A percentile compares a stretch with the other conserved stretches of the same genome.
These are phyloP conservation scores for Tricholauxania praeusta DNA, from an alignment of 2,888 invertebrate species.

Conservation along the genomic window DNA sequence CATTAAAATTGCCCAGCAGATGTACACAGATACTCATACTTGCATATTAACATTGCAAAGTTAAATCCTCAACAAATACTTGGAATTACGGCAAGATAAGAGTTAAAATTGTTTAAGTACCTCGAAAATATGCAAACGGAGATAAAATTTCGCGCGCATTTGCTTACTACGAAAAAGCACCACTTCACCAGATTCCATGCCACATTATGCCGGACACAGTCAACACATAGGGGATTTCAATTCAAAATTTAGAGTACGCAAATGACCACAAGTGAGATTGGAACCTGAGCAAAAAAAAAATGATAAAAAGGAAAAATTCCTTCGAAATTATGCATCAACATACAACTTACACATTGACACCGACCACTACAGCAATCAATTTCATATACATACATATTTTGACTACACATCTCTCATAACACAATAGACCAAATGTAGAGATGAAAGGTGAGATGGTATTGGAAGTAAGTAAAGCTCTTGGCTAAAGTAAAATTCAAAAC, in stretches of 20 bases:
- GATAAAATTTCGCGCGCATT: slow-evolving; percentile 30
- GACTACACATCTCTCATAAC: too few species aligned
- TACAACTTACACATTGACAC: too few species aligned
- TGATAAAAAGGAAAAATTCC: not conserved
- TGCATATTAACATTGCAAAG: slow-evolving; percentile 39
- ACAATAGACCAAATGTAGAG: too few species aligned
- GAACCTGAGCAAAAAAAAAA: not conserved
- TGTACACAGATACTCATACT: slow-evolving; percentile 1
- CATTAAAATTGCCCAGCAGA: slow-evolving; percentile 1
- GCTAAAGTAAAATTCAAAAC: too few species aligned
- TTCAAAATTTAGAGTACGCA: slow-evolving; percentile 4
- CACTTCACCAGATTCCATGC: too few species aligned
- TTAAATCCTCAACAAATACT: slow-evolving; percentile 46
- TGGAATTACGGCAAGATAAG: slow-evolving; percentile 53
- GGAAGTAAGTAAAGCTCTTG: too few species aligned
- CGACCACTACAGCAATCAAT: too few species aligned
- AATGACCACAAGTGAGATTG: not conserved
- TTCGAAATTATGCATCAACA: too few species aligned
- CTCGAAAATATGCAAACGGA: slow-evolving; percentile 20
- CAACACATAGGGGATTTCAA: not conserved
- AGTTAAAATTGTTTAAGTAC: slow-evolving; percentile 32
- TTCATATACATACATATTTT: too few species aligned
- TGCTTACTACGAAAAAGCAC: slow-evolving; percentile 13
- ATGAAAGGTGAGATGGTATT: too few species aligned
- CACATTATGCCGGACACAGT: not conserved